A percentile compares a stretch with the other conserved stretches of the same genome.
phyloP scores from a whole-genome alignment of 2,797 vertebrate genomes.

The Catostomus latipinnis region DNA sequence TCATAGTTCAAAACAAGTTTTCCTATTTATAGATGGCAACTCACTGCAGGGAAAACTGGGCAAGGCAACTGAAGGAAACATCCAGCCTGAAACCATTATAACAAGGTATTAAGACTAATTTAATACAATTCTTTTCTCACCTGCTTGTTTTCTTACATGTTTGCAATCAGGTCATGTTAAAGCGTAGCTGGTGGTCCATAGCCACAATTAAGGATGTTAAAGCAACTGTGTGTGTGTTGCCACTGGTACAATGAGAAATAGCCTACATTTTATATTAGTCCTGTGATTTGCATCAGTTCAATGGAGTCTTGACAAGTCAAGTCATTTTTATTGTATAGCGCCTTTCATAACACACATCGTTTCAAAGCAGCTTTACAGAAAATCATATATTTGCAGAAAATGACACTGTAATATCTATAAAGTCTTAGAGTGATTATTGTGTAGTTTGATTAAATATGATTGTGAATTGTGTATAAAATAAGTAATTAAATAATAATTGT shows the following conservation, averaged over 20 bases:
- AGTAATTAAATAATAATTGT: too few species aligned
- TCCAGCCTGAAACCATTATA: not conserved
- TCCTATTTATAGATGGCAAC: constrained; percentile 75
- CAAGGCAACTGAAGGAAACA: constrained; percentile 55
- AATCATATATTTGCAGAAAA: too few species aligned
- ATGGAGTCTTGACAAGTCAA: constrained; percentile 61
- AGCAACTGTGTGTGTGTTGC: constrained; percentile 70
- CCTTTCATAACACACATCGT: too few species aligned
- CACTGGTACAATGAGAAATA: constrained; percentile 70
- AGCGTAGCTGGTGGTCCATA: constrained; percentile 44
- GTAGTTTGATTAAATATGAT: too few species aligned
- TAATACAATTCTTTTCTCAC: constrained; percentile 55
- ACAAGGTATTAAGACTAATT: constrained; percentile 55
- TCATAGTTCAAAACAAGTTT: constrained; percentile 78
- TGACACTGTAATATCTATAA: too few species aligned
- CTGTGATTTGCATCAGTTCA: constrained; percentile 59
- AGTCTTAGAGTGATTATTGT: too few species aligned
- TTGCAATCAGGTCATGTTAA: constrained; percentile 59
- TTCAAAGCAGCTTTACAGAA: too few species aligned
- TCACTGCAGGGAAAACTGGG: constrained; percentile 69
- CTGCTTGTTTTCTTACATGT: constrained; percentile 21
- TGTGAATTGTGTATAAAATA: too few species aligned
- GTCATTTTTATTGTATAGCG: too few species aligned
- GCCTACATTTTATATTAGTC: constrained; percentile 74
- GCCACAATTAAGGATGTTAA: constrained; percentile 64